Evolutionary conservation across 2,888 invertebrate genomes (phyloP), one percentile per base, ranked within the genome.

Genomic region (Zelleria hepariella): DNA sequence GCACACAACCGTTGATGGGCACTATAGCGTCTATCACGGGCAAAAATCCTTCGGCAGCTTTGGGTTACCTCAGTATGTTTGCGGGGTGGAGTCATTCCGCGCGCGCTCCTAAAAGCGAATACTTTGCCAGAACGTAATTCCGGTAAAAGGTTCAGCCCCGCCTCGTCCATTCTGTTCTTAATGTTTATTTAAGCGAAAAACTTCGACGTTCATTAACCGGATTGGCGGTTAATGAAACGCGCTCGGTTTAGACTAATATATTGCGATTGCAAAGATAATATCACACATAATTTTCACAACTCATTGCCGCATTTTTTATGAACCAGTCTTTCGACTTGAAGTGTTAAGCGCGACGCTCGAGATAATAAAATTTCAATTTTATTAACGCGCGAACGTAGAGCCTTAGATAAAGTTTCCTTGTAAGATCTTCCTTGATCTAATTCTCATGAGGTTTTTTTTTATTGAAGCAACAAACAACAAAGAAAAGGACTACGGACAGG

Each of bases 121-220:
- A 81, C 79, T 85, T 82, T 77, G 74, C 78, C 73, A 68, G 72
- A 66, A 72, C 76, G 80, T 82, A 82, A 86, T 86, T 83, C 78
- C 80, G 74, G 80, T 83, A 85, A 86, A 85, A 84, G 82, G 80
- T 76, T 78, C 70, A 66, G 69, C 70, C 74, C 67, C 72, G 66
- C 69, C 66, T 70, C 74, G 76, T 79, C 73, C 77, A 77, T 82
- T 82, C 75, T 77, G 76, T 73, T 81, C 78, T 78, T 82, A 81
- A 84, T 84, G 82, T 83, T 83, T 82, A 81, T 85, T 82, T 85
- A 80, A 84, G 82, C 79, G 82, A 80, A 84, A 83, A 83, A 83
- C 72, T 83, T 84, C 74, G 74, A 74, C 72, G 73, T 74, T 84
- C 80, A 83, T 85, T 84, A 83, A 78, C 77, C 66, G 73, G 74